Percentiles rank a stretch among this genome's conserved stretches.
These are phyloP conservation scores for Cuniculus paca DNA, from an alignment of 2,797 vertebrate genomes.

Conservation along the genomic window DNA sequence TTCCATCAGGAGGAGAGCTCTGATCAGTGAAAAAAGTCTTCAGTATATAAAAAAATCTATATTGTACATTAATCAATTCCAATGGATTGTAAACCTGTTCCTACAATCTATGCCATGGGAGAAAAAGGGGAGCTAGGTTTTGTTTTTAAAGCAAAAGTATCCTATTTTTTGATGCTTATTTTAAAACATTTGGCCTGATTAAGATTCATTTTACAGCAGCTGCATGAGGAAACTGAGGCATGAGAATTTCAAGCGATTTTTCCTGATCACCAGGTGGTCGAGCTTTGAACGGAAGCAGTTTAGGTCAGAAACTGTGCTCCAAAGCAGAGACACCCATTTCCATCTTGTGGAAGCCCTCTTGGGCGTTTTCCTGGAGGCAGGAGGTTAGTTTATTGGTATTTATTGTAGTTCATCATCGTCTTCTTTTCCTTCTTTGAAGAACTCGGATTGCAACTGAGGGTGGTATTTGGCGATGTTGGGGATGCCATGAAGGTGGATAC, in stretches of 20 bases:
- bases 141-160: neutral
- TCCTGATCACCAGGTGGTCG: neutral
- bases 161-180: neutral
- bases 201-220: neutral
- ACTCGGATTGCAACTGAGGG: conserved; percentile 36
- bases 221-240: neutral
- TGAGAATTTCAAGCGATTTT: neutral
- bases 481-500: neutral
- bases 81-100: neutral
- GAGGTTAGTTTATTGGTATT: conserved; percentile 41
- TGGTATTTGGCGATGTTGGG: conserved; percentile 66
- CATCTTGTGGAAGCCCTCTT: neutral
- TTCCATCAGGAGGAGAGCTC: neutral
- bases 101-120: neutral
- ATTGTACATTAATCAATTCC: neutral
- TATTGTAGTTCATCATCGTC: neutral
- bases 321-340: neutral
- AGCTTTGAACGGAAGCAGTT: neutral
- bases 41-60: conserved; percentile 1
- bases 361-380: conserved; percentile 44
- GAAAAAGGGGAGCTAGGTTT: neutral
- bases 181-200: neutral
- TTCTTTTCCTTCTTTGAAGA: conserved; percentile 59
- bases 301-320: neutral
- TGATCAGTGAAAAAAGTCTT: conserved; percentile 33